Evolutionary conservation across 1,140 invertebrate species (phyloP).

Genomic region (Ceratosolen solmsi): DNA sequence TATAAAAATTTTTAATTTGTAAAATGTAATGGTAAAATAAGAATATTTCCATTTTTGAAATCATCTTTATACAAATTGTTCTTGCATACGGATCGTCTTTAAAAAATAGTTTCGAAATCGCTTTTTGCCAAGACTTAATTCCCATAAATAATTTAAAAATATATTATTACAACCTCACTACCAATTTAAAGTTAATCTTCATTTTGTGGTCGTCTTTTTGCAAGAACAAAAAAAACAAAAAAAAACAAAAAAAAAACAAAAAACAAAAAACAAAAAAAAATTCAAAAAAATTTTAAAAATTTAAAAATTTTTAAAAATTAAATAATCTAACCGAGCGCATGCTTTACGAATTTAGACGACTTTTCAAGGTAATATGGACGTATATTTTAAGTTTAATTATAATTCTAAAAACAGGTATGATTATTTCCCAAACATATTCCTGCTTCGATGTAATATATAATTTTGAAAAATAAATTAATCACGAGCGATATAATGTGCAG

Average conservation of each 20-base stretch:
- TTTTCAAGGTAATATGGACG: neutral
- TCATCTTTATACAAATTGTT: neutral
- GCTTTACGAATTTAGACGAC: neutral
- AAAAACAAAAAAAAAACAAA: no score
- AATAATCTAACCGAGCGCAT: no score
- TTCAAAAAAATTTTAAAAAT: no score
- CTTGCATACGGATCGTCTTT: neutral
- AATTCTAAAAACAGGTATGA: constrained; percentile 8
- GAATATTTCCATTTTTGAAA: neutral
- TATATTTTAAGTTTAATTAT: constrained; percentile 22
- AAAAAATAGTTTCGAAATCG: neutral
- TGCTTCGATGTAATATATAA: neutral
- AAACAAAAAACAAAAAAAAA: no score
- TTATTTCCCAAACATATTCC: neutral
- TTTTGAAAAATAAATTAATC: constrained; percentile 12
- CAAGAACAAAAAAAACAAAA: neutral
- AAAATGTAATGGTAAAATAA: no score
- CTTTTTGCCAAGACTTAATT: neutral
- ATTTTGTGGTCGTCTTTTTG: neutral
- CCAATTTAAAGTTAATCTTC: constrained; percentile 8
- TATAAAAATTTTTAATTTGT: no score
- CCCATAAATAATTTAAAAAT: neutral
- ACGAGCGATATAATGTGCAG: neutral
- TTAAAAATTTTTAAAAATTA: no score
- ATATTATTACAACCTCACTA: neutral